Base-by-base conservation (phyloP, 2,113 vertebrate species). In the Grammomys surdaster region DNA sequence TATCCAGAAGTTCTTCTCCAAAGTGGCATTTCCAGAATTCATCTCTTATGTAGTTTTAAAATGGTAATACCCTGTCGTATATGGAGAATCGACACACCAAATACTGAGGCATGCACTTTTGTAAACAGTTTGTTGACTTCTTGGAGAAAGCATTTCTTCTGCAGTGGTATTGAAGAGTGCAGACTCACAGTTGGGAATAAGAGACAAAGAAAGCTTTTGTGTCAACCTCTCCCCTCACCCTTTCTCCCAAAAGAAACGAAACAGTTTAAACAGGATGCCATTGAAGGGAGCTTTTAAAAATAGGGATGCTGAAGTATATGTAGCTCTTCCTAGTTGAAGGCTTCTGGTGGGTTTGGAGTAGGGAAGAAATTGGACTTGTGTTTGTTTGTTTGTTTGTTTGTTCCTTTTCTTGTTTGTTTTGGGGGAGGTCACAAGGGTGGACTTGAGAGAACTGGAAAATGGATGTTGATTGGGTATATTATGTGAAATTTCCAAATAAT, bases 21-120 rank as follows among this genome's bases (percentile, higher is more conserved):
- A 82, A 69, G 3, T 0, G 60, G 7, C 12, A 14, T 3, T 63
- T 56, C 43, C 28, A 26, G 48, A 7, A 60, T 12, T 63, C 24
- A 43, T 40, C 5, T 40, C 72, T 54, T 73, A 2, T 14, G 3
- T 31, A 36, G 40, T 58, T 94, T 51, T 40, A n/a, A 48, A 56
- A 40, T 24, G 60, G 28, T 9, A 13, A 78, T 5, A 20, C 14
- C 1, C 3, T 14, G 13, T 40, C 60, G 11, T 3, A 14, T 17
- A 60, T 10, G 8, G 3, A 20, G 28, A 31, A 13, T 24, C n/a
- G 48, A 31, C 0, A 14, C 3, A 51, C 4, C 17, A 36, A 2
- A 22, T 12, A n/a, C 1, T 13, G 11, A 88, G 17, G 46, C 51
- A 0, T 5, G 1, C 7, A 17, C 28, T 73, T 60, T 11, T 7